Percentiles rank a stretch among this genome's conserved stretches.
phyloP scores from a whole-genome alignment of 64 coral and sea anemone genomes.

The Actinia equina region DNA sequence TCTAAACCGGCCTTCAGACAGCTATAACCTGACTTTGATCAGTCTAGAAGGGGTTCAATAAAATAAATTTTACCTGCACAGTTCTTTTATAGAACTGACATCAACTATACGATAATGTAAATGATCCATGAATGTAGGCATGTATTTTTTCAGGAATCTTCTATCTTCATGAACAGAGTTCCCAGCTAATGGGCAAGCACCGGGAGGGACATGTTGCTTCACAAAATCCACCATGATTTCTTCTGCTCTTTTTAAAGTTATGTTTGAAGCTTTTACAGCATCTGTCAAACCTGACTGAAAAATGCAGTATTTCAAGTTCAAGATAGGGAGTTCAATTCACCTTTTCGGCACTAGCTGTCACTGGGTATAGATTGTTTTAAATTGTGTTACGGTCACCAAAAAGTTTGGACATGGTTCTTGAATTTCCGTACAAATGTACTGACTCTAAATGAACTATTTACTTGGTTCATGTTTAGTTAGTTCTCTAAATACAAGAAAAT shows the following conservation, averaged over 20 bases:
- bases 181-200: constrained; percentile 70
- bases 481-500: too few relatives aligned
- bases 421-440: too few relatives aligned
- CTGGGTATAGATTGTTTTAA: too few relatives aligned
- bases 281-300: constrained; percentile 88
- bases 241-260: constrained; percentile 60
- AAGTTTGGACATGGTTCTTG: too few relatives aligned
- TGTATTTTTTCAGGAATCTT: constrained; percentile 84
- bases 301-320: neutral
- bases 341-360: too few relatives aligned
- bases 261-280: constrained; percentile 70
- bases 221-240: constrained; percentile 82
- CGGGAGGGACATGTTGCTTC: constrained; percentile 29
- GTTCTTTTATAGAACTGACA: constrained; percentile 92
- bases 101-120: constrained; percentile 98
- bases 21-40: too few relatives aligned
- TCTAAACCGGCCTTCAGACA: too few relatives aligned
- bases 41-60: neutral
- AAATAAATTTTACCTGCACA: constrained; percentile 65
- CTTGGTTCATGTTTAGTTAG: too few relatives aligned
- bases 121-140: constrained; percentile 87
- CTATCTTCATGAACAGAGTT: constrained; percentile 96
- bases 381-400: too few relatives aligned
- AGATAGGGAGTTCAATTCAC: too few relatives aligned
- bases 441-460: too few relatives aligned